These are phyloP conservation scores for Paracyprichromis sp. DNA, from an alignment of 2,113 vertebrate species.

Conservation along the genomic window DNA sequence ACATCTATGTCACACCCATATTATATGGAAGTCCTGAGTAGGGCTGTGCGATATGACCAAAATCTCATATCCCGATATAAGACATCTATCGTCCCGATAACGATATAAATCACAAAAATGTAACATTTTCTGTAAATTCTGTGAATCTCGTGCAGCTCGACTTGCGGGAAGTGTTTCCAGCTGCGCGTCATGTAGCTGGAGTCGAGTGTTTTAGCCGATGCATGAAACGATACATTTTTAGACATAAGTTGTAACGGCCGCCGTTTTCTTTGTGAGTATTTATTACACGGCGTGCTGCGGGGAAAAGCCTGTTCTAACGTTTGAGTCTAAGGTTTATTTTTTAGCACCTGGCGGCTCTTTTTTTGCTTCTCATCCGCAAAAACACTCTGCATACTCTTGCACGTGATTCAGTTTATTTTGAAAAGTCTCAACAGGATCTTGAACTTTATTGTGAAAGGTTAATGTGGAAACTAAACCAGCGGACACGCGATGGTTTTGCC, in stretches of 20 bases:
- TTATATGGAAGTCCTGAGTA: too few species aligned
- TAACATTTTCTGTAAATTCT: too few species aligned
- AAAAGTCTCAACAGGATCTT: neutral
- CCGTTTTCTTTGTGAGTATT: neutral
- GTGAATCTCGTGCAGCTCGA: too few species aligned
- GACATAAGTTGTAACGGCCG: accelerated
- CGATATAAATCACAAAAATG: neutral
- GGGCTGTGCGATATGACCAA: neutral
- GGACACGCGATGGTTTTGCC: accelerated
- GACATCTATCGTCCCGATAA: neutral
- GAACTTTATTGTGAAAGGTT: neutral
- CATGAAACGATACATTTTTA: accelerated
- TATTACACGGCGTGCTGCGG: accelerated
- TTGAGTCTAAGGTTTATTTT: neutral
- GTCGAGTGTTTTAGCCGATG: neutral
- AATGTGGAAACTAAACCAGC: accelerated
- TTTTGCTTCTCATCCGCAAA: accelerated
- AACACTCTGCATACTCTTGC: accelerated
- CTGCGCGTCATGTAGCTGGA: accelerated
- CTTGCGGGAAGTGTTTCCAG: accelerated
- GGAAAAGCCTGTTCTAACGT: neutral
- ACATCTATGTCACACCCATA: too few species aligned
- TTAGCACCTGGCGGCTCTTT: accelerated
- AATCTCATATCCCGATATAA: accelerated
- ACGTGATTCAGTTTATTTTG: too few species aligned